phyloP scores from a whole-genome alignment of 2,888 invertebrate species.

The Latrodectus elegans region DNA sequence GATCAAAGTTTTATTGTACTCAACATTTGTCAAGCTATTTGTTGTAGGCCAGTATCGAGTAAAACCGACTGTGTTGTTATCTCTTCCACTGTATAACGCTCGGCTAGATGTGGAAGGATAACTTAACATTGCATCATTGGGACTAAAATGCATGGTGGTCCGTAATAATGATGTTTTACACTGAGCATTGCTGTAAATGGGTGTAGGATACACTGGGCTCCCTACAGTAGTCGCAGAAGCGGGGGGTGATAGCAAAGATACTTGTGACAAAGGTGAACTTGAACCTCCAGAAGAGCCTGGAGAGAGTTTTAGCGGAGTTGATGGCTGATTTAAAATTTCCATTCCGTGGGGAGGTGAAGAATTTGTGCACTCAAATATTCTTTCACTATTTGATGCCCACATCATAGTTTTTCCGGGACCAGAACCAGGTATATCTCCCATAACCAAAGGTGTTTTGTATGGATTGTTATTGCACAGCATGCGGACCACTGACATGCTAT shows the following conservation, averaged over 20 bases:
- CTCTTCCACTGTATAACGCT: slow-evolving; percentile 32
- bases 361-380: slow-evolving; percentile 48
- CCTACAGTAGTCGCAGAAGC: slow-evolving; percentile 22
- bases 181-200: slow-evolving; percentile 30
- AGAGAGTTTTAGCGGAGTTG: slow-evolving; percentile 54
- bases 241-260: slow-evolving; percentile 27
- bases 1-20: slow-evolving; percentile 15
- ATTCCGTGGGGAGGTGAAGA: slow-evolving; percentile 31
- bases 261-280: slow-evolving; percentile 25
- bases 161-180: slow-evolving; percentile 24
- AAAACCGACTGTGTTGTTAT: slow-evolving; percentile 48
- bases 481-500: slow-evolving; percentile 22
- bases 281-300: slow-evolving; percentile 17
- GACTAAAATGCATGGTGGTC: neutral
- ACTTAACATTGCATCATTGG: slow-evolving; percentile 38
- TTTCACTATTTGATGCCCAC: slow-evolving; percentile 46
- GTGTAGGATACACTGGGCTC: slow-evolving; percentile 36
- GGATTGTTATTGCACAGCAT: slow-evolving; percentile 12
- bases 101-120: slow-evolving; percentile 45
- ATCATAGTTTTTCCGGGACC: slow-evolving; percentile 66
- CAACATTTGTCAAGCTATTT: slow-evolving; percentile 35
- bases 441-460: slow-evolving; percentile 55
- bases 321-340: slow-evolving; percentile 34
- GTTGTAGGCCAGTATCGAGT: slow-evolving; percentile 41
- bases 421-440: slow-evolving; percentile 64